Evolutionary conservation across 2,113 vertebrate species (phyloP).

Genomic region (Patagioenas fasciata): DNA sequence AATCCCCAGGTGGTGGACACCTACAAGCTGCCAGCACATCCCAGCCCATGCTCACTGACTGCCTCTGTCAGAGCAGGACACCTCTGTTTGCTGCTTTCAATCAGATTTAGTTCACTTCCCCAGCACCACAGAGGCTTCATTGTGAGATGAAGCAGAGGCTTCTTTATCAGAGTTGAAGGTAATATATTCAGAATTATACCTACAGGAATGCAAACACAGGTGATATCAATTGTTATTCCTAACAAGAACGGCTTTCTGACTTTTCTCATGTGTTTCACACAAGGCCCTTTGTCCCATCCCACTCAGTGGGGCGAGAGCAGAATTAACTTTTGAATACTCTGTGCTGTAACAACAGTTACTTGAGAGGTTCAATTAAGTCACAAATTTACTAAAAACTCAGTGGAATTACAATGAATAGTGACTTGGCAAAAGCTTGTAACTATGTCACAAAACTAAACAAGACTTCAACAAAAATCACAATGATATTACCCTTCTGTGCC

Average conservation of each 20-base stretch:
- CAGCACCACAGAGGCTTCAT: neutral
- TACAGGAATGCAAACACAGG: neutral
- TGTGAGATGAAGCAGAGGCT: neutral
- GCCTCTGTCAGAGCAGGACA: accelerated
- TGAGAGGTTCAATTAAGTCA: no score
- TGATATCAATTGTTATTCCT: neutral
- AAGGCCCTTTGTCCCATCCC: no score
- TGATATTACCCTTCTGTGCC: no score
- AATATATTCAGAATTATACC: neutral
- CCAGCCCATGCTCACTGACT: accelerated
- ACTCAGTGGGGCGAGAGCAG: no score
- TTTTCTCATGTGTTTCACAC: neutral
- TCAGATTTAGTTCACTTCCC: neutral
- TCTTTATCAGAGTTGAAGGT: neutral
- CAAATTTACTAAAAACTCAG: no score
- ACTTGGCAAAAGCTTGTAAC: no score
- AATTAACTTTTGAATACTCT: no score
- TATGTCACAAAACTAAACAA: no score
- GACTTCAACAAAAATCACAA: no score
- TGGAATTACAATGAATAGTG: no score
- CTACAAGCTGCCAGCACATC: neutral
- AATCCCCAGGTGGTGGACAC: neutral
- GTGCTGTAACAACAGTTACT: no score
- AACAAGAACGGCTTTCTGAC: neutral
- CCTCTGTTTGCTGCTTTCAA: neutral